Conservation (phyloP, 2,797 vertebrate genomes). For the Clarias pachynema region DNA sequence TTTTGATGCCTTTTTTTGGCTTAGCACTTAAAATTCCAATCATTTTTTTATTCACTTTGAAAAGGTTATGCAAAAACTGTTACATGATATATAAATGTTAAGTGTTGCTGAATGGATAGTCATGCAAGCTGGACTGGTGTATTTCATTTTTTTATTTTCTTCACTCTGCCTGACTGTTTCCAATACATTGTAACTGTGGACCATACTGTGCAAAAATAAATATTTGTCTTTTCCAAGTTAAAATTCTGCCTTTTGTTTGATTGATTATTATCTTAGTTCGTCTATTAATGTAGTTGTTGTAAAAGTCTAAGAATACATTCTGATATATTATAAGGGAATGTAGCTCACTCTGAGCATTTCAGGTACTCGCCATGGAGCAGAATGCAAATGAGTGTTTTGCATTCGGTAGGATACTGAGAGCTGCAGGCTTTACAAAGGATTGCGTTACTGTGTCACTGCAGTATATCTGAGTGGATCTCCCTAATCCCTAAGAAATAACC, state of each 20-base stretch:
- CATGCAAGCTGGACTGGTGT: conserved; percentile 17
- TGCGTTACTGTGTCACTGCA: not conserved
- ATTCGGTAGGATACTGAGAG: conserved; percentile 18
- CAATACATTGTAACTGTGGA: not conserved
- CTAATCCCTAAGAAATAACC: not conserved
- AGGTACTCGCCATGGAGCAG: not conserved
- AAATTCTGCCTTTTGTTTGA: conserved; percentile 1
- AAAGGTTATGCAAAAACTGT: conserved; percentile 6
- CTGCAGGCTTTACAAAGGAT: not conserved
- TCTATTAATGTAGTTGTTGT: not conserved
- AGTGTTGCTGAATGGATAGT: conserved; percentile 38
- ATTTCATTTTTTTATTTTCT: conserved; percentile 8
- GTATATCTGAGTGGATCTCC: not conserved
- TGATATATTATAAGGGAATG: not conserved
- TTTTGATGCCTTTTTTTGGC: not conserved
- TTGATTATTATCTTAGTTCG: not conserved
- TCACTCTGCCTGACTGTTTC: not conserved
- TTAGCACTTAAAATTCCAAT: conserved; percentile 31
- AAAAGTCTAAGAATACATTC: not conserved
- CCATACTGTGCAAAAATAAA: conserved; percentile 40
- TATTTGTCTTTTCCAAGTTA: conserved; percentile 14
- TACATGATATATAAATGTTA: conserved; percentile 10
- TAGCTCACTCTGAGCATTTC: not conserved
- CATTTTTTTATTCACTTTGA: conserved; percentile 4
- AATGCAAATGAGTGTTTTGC: conserved; percentile 52